Conservation (phyloP, 1,140 invertebrate genomes). For the Cydia splendana region DNA sequence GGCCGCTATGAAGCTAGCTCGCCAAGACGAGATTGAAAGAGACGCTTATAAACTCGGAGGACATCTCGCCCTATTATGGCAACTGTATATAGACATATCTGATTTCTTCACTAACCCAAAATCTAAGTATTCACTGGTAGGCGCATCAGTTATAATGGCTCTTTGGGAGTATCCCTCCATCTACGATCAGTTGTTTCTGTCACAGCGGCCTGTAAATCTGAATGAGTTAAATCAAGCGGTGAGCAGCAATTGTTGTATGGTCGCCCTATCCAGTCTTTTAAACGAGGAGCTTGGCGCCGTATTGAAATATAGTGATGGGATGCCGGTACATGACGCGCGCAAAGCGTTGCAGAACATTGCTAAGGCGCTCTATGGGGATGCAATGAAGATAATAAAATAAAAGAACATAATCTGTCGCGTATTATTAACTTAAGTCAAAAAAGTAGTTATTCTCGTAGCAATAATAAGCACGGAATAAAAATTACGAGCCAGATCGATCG, state of each 20-base stretch:
- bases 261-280: slow-evolving; percentile 59
- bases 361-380: slow-evolving; percentile 56
- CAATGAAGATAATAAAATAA: slow-evolving; percentile 26
- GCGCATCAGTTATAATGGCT: slow-evolving; percentile 88
- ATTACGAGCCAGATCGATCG: too few species aligned
- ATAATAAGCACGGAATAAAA: too few species aligned
- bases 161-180: slow-evolving; percentile 85
- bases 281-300: slow-evolving; percentile 62
- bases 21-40: slow-evolving; percentile 83
- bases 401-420: too few species aligned
- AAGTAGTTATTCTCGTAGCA: too few species aligned
- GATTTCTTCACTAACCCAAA: slow-evolving; percentile 72
- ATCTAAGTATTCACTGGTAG: slow-evolving; percentile 82
- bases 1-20: slow-evolving; percentile 88
- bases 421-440: too few species aligned
- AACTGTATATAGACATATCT: slow-evolving; percentile 81
- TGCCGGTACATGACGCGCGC: slow-evolving; percentile 64
- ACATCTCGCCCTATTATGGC: slow-evolving; percentile 90
- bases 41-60: slow-evolving; percentile 90
- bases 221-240: slow-evolving; percentile 69
- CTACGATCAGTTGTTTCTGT: slow-evolving; percentile 76
- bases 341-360: slow-evolving; percentile 67
- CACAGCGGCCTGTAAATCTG: slow-evolving; percentile 48
- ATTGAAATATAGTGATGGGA: slow-evolving; percentile 54
- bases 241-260: slow-evolving; percentile 58